Base-by-base conservation (phyloP, 2,113 vertebrate genomes). In the Spheniscus mendiculus region DNA sequence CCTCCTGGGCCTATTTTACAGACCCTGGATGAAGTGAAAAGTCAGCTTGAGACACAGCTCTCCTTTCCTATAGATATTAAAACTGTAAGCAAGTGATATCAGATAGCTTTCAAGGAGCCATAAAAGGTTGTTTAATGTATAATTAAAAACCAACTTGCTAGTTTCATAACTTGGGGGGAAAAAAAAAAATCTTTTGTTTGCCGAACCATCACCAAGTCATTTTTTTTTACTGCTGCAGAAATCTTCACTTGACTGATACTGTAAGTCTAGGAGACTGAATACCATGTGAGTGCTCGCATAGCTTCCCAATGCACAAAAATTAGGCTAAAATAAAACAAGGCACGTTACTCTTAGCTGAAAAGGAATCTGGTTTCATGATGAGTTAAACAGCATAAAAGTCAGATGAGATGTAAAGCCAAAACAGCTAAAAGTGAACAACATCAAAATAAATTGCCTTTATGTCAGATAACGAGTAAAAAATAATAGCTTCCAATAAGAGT, bases 401-500 rank as follows among this genome's bases (percentile, higher is more conserved):
- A 84, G 22, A 72, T 12, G 45, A 69, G 26, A 55, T 40, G 92
- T 11, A 50, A 95, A 95, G 32, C 11, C 78, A 72, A 74, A 91
- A 89, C n/a, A 88, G 30, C 19, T 53, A 53, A 90, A 90, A 45
- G 29, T 21, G 40, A 85, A 42, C 38, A 87, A 42, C 38, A 89
- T 86, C n/a, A 96, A 93, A 93, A 94, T 82, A 80, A 65, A 79
- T 40, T 58, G 42, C 23, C 38, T 92, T 59, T 34, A 26, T 77
- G 34, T 83, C 90, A 93, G 85, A 76, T 19, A 62, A 69, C 29
- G 25, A 96, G 40, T 94, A 59, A 91, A 85, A 92, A 86, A 13
- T 83, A 85, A 88, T 47, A 93, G 15, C 36, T 96, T 90, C 69
- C 83, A 96, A 62, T 56, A 85, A 83, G 8, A 42, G 6, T 21